phyloP scores from a whole-genome alignment of 2,888 invertebrate genomes.

The Formica aserva region DNA sequence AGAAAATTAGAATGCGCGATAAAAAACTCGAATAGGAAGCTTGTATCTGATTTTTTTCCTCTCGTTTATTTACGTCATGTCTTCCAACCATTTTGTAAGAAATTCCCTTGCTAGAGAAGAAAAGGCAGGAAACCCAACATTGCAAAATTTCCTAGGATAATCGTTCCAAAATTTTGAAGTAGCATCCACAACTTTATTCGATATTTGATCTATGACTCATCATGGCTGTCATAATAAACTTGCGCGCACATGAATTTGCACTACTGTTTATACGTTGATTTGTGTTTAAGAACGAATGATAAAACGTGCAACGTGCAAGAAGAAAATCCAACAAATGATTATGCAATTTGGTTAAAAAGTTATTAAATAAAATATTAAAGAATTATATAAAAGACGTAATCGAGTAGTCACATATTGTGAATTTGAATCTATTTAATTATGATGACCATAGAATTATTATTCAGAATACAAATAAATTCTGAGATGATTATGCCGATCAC shows the following conservation, averaged over 20 bases:
- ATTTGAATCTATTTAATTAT: slow-evolving; percentile 30
- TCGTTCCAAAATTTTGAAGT: neutral
- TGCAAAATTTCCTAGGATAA: neutral
- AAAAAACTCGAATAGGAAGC: neutral
- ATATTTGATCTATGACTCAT: neutral
- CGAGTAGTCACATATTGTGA: neutral
- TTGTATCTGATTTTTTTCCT: neutral
- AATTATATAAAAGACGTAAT: neutral
- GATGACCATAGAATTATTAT: slow-evolving; percentile 79
- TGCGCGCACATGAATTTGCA: neutral
- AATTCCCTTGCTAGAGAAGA: neutral
- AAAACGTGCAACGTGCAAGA: neutral
- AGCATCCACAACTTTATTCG: neutral
- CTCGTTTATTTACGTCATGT: neutral
- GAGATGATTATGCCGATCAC: slow-evolving; percentile 87
- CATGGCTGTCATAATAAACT: neutral
- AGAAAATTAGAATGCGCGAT: neutral
- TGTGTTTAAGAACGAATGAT: neutral
- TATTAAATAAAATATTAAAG: neutral
- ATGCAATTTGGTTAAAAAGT: neutral
- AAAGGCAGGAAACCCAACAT: neutral
- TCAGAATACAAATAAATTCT: slow-evolving; percentile 87
- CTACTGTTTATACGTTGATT: neutral
- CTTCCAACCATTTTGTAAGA: neutral
- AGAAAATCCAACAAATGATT: neutral